These are phyloP conservation scores for rat (Rattus norvegicus) DNA, from an alignment of 2,113 vertebrate species.

Conservation along the genomic window DNA sequence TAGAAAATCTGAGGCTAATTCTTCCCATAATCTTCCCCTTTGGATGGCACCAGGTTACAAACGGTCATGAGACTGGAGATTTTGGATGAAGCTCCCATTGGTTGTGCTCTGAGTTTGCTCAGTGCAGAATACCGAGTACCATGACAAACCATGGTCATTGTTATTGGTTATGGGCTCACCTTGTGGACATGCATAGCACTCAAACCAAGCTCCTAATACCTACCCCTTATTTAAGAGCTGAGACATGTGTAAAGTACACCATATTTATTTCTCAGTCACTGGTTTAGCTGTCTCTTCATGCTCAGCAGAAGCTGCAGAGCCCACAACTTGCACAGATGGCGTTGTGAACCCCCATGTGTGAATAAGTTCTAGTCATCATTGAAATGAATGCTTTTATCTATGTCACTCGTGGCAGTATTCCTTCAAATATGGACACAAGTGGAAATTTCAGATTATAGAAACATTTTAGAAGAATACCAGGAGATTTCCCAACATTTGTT, in stretches of 20 bases:
- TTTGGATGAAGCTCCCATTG: not conserved
- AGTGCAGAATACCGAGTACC: not conserved
- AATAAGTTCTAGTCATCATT: not conserved
- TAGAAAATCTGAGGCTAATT: not conserved
- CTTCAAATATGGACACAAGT: not conserved
- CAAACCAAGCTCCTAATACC: not conserved
- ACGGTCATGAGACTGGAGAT: not conserved
- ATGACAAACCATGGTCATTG: too few relatives aligned
- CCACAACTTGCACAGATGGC: not conserved
- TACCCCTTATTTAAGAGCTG: not conserved
- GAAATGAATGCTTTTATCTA: not conserved
- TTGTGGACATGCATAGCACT: not conserved
- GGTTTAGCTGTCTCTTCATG: not conserved
- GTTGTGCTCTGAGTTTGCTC: not conserved
- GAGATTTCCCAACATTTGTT: not conserved
- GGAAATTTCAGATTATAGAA: not conserved
- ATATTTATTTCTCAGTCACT: not conserved
- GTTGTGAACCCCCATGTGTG: not conserved
- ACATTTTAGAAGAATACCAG: constrained; percentile 33
- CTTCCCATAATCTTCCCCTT: not conserved
- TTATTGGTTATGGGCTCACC: not conserved
- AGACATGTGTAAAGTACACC: not conserved
- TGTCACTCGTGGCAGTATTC: not conserved
- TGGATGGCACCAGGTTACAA: not conserved
- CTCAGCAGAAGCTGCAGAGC: not conserved